Base-by-base conservation (phyloP, 2,888 invertebrate genomes). In the Heliconius aoede region DNA sequence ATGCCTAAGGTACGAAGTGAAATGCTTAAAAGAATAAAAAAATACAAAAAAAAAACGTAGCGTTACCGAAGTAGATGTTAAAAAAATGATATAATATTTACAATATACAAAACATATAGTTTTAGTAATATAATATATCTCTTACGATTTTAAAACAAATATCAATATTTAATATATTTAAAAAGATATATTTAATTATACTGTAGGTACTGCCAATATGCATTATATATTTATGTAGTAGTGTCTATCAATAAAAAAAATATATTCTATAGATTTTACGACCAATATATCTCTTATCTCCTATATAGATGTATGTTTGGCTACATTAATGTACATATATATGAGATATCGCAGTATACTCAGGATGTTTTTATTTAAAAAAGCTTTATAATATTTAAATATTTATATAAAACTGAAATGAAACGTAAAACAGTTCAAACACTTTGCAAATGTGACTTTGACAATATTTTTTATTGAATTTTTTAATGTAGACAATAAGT, bases 401-500 rank as follows among this genome's bases (percentile, higher is more conserved):
- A 55, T 58, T 58, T 58, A 36, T 58, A 24, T n/a, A 58, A 32
- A n/a, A n/a, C 24, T 69, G 13, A 32, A 55, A 51, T 28, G 55
- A 51, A 51, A 51, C 36, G 15, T 67, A 15, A 61, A 28, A 36
- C 46, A 15, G 72, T 67, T 24, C 60, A 68, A 71, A 67, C 68
- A 73, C 40, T 88, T 89, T 85, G 88, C 90, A 82, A 81, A 84
- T 81, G 92, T 92, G 92, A 92, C 91, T 90, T 88, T 84, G 91
- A 93, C 92, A 92, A 93, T 92, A 93, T 91, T 82, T 86, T 89
- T 86, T 83, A 83, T 83, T 58, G 13, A 18, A 61, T 80, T 80
- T 81, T 82, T 72, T 72, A 75, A 76, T 73, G 72, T 79, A 73
- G 79, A 77, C 78, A 80, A 83, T 83, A 82, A 82, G 76, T 74